A percentile compares a stretch with the other conserved stretches of the same genome.
Evolutionary conservation across 2,888 invertebrate species (phyloP).

Genomic region (Drosophila planitibia): DNA sequence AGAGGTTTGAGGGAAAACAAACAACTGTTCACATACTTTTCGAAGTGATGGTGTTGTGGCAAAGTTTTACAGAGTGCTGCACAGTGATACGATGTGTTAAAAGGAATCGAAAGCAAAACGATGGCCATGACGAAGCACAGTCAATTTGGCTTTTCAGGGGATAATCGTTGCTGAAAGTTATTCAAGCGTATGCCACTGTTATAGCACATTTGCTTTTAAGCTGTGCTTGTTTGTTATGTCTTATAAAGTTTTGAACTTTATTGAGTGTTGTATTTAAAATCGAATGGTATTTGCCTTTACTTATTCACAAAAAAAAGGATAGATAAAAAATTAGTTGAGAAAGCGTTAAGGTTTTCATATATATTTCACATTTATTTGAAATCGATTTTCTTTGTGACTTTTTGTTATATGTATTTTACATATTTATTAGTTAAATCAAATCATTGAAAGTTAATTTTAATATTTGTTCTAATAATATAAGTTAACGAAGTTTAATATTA

Average conservation of each 20-base stretch:
- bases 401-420: not conserved
- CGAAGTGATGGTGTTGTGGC: conserved; percentile 34
- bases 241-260: conserved; percentile 5
- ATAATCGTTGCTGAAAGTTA: conserved; percentile 28
- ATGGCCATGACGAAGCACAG: not conserved
- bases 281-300: not conserved
- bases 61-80: conserved; percentile 31
- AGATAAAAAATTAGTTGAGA: not conserved
- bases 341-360: not conserved
- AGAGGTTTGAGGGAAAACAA: conserved; percentile 38
- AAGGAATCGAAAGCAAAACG: conserved; percentile 2
- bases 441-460: not conserved
- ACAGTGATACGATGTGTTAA: conserved; percentile 30
- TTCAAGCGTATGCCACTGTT: conserved; percentile 10
- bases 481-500: not conserved
- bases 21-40: conserved; percentile 53
- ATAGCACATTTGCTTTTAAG: conserved; percentile 15
- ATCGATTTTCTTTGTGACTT: not conserved
- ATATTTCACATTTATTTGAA: not conserved
- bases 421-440: not conserved
- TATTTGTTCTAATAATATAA: not conserved
- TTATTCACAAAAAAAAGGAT: not conserved
- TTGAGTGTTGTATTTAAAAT: not conserved
- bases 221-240: conserved; percentile 7
- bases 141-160: conserved; percentile 3